A percentile compares a stretch with the other conserved stretches of the same genome.
phyloP scores from a whole-genome alignment of 2,113 vertebrate genomes.

The Nothoprocta pentlandii region DNA sequence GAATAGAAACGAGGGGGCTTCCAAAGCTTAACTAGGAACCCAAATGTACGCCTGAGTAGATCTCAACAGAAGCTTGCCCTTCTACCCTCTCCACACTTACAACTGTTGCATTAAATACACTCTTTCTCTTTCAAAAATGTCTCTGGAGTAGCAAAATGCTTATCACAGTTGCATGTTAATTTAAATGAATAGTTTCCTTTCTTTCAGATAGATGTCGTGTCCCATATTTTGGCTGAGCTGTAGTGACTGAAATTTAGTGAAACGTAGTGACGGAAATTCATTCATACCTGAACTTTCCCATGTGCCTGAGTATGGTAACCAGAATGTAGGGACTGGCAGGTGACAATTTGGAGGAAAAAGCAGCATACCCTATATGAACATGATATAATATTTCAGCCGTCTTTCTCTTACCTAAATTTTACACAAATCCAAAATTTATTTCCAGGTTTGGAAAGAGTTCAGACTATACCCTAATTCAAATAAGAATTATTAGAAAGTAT shows the following conservation, averaged over 20 bases:
- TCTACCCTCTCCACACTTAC: not conserved
- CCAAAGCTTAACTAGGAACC: not conserved
- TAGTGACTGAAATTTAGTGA: not conserved
- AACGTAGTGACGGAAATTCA: not conserved
- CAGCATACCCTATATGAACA: not conserved
- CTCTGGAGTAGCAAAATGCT: not conserved
- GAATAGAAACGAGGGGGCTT: slow-evolving; percentile 27
- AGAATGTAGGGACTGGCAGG: not conserved
- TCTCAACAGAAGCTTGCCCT: not conserved
- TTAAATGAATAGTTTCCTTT: not conserved
- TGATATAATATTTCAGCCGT: not conserved
- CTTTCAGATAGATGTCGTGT: not conserved
- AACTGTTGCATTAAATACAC: not conserved
- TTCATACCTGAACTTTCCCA: not conserved
- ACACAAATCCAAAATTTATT: slow-evolving; percentile 24
- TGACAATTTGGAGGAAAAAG: not conserved
- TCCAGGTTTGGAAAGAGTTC: not conserved
- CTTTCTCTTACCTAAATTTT: slow-evolving; percentile 18
- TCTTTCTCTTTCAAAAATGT: not conserved
- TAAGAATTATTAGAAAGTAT: not conserved
- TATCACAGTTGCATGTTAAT: not conserved
- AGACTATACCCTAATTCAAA: not conserved
- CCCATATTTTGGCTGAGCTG: not conserved
- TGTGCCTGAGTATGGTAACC: not conserved
- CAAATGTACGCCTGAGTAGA: not conserved